Base-by-base conservation (phyloP, 2,113 vertebrate genomes). In the Regulus satrapa region DNA sequence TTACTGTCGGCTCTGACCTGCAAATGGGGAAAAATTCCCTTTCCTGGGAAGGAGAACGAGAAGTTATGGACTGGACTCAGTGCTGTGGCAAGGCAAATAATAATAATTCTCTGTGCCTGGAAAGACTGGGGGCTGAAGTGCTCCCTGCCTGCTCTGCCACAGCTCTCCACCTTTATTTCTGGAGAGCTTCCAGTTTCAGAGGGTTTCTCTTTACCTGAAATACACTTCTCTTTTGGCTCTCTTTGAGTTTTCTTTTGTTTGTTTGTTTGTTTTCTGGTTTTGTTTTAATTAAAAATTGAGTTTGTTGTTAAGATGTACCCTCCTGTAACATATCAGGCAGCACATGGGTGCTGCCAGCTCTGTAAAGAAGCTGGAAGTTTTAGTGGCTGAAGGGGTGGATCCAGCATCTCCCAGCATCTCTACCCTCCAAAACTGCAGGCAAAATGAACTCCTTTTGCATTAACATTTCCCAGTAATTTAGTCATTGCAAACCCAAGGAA, bases 1-100 rank as follows among this genome's bases (percentile, higher is more conserved):
- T 96, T 96, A 97, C 94, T 93, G 85, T 73, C 89, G 66, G 84
- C 83, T 80, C 55, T 84, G 83, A 92, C 93, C 94, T 88, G 95
- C 71, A 95, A 95, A 93, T 40, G 76, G 78, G 92, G 83, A 94
- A 94, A 95, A 91, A 94, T 56, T 90, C 64, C 67, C 69, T 3
- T 91, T 76, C 40, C 59, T 15, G 11, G 40, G 38, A 76, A 89
- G 87, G 95, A 94, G 87, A 94, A 78, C 77, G 34, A 90, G 93
- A 94, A 96, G 48, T 85, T 91, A 89, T 67, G 95, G 89, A 76
- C 93, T 85, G 91, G 94, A 95, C 64, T 87, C 14, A 0, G 43
- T 8, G 72, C 76, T 59, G 68, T 19, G 2, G 83, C 21, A 40
- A 80, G 31, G 52, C 32, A 46, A 85, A 86, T 54, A 48, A 54